phyloP scores from a whole-genome alignment of 2,113 vertebrate species.

The Porphyrio hochstetteri region DNA sequence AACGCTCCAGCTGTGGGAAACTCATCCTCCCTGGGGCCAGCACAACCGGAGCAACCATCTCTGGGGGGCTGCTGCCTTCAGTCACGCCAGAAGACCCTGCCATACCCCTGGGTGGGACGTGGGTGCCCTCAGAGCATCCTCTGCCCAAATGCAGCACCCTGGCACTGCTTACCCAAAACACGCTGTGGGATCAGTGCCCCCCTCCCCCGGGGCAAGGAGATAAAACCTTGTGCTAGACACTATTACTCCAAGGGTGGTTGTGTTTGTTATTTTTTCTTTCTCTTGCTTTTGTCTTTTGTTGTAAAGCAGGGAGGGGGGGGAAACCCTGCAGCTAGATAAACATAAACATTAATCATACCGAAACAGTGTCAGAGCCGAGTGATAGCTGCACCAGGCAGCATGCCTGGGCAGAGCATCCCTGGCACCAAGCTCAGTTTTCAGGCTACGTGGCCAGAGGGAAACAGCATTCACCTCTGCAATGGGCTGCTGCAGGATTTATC shows the following conservation, averaged over 20 bases:
- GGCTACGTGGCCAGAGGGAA: rapidly evolving
- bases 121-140: background rate
- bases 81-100: too few relatives aligned
- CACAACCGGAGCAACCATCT: too few relatives aligned
- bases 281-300: background rate
- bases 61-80: too few relatives aligned
- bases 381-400: background rate
- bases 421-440: rapidly evolving
- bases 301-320: background rate
- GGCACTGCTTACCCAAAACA: background rate
- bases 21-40: too few relatives aligned
- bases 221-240: background rate
- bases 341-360: background rate
- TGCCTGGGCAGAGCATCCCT: background rate
- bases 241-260: background rate
- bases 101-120: too few relatives aligned
- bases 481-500: background rate
- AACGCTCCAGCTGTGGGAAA: background rate
- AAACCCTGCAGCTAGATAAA: background rate
- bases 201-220: rapidly evolving
- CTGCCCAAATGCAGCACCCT: rapidly evolving
- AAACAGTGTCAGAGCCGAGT: background rate
- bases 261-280: background rate
- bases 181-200: background rate
- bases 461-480: rapidly evolving